Conservation (phyloP, 1,140 invertebrate species). For the Mizuhopecten yessoensis region DNA sequence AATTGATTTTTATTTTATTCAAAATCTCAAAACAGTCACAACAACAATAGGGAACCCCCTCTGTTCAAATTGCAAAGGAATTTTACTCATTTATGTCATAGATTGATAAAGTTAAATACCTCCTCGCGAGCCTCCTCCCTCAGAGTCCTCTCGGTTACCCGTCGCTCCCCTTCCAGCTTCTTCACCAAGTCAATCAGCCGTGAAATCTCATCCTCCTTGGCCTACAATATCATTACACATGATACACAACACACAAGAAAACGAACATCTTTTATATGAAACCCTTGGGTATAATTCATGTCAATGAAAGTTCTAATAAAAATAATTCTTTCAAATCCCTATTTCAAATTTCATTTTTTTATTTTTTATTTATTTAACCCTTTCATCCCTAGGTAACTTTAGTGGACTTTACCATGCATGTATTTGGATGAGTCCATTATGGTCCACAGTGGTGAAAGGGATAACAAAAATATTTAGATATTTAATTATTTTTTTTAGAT, state of each 20-base stretch:
- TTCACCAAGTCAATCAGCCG: conserved; percentile 66
- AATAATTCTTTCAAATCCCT: neutral
- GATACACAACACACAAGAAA: neutral
- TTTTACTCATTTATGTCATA: neutral
- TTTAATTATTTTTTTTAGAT: neutral
- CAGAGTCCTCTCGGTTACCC: conserved; percentile 56
- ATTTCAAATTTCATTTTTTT: too few relatives aligned
- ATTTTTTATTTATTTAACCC: too few relatives aligned
- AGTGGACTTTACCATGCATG: too few relatives aligned
- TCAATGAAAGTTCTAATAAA: neutral
- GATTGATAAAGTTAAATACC: conserved; percentile 43
- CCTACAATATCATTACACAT: conserved; percentile 55
- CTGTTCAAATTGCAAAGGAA: too few relatives aligned
- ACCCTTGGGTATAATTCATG: neutral
- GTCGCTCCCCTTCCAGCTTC: conserved; percentile 68
- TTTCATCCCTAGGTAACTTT: too few relatives aligned
- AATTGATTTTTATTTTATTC: too few relatives aligned
- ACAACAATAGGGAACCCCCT: too few relatives aligned
- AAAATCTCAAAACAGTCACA: too few relatives aligned
- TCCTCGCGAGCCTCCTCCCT: conserved; percentile 60
- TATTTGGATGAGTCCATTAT: too few relatives aligned
- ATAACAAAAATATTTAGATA: neutral
- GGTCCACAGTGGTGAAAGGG: too few relatives aligned
- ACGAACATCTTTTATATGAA: too few relatives aligned
- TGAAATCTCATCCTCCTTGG: conserved; percentile 67